Evolutionary conservation across 2,888 invertebrate species (phyloP).

Genomic region (Emmelina monodactyla): DNA sequence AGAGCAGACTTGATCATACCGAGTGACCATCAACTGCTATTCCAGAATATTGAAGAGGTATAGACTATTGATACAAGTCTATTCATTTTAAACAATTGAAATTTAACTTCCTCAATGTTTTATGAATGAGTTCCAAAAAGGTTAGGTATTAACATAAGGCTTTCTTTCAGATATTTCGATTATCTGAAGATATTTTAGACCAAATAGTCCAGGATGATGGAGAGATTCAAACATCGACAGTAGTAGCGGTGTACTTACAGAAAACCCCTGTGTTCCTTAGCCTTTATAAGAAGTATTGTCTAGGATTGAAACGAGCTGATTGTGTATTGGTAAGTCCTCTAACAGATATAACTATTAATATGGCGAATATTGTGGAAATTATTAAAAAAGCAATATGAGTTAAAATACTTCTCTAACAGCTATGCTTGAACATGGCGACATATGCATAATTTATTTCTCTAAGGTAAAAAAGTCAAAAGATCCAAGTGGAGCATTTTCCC

Average conservation of each 20-base stretch:
- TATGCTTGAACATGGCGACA: too few species aligned
- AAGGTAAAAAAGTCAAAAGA: conserved; percentile 77
- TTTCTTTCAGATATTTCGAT: conserved; percentile 74
- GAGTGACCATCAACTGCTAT: conserved; percentile 79
- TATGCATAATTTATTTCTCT: too few species aligned
- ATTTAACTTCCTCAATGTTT: background rate
- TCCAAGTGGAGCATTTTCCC: conserved; percentile 79
- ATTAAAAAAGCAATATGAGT: too few species aligned
- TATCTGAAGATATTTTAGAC: conserved; percentile 84
- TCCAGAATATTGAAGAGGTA: conserved; percentile 87
- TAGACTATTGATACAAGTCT: background rate
- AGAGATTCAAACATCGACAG: conserved; percentile 72
- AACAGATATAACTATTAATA: conserved; percentile 2
- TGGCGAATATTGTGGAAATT: background rate
- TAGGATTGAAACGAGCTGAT: conserved; percentile 85
- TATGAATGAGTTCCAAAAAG: background rate
- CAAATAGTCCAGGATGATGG: conserved; percentile 77
- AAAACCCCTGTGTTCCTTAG: conserved; percentile 78
- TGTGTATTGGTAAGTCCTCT: conserved; percentile 73
- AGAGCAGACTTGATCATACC: conserved; percentile 78
- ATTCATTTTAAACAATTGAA: background rate
- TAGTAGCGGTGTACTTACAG: conserved; percentile 75
- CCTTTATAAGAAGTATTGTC: conserved; percentile 83
- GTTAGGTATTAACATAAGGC: background rate
- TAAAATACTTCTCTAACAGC: too few species aligned